Conservation (phyloP, 2,113 vertebrate genomes). For the Microtus montanus region DNA sequence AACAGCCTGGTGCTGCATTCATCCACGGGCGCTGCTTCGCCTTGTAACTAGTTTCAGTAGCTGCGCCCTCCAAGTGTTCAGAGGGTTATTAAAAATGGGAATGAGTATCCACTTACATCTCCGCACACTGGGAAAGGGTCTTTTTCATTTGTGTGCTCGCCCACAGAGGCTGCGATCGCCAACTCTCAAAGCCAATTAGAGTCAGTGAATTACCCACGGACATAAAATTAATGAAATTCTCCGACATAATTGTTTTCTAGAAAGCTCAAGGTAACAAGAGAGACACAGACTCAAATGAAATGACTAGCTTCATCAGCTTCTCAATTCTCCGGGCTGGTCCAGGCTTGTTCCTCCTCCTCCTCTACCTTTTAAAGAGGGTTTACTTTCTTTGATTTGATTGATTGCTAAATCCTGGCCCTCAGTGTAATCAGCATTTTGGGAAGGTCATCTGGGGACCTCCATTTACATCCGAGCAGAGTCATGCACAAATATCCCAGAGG, state of each 20-base stretch:
- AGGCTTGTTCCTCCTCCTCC: not conserved
- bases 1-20: not conserved
- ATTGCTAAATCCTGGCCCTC: not conserved
- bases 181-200: slow-evolving; percentile 66
- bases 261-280: slow-evolving; percentile 43
- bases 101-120: slow-evolving; percentile 59
- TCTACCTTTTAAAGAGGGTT: not conserved
- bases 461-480: not conserved
- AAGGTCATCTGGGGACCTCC: not conserved
- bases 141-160: slow-evolving; percentile 49
- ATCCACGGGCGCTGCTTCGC: not conserved
- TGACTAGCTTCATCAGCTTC: not conserved
- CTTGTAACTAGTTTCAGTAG: not conserved
- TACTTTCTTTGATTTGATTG: not conserved
- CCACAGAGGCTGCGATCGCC: slow-evolving; percentile 55
- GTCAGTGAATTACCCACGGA: slow-evolving; percentile 56
- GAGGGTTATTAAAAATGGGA: slow-evolving; percentile 52
- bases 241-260: slow-evolving; percentile 63
- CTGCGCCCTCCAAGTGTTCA: not conserved
- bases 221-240: slow-evolving; percentile 70
- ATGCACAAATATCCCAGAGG: not conserved
- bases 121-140: slow-evolving; percentile 55
- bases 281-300: not conserved
- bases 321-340: not conserved
- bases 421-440: not conserved